These are phyloP conservation scores for Microchirus variegatus DNA, from an alignment of 2,797 vertebrate species.

Conservation along the genomic window DNA sequence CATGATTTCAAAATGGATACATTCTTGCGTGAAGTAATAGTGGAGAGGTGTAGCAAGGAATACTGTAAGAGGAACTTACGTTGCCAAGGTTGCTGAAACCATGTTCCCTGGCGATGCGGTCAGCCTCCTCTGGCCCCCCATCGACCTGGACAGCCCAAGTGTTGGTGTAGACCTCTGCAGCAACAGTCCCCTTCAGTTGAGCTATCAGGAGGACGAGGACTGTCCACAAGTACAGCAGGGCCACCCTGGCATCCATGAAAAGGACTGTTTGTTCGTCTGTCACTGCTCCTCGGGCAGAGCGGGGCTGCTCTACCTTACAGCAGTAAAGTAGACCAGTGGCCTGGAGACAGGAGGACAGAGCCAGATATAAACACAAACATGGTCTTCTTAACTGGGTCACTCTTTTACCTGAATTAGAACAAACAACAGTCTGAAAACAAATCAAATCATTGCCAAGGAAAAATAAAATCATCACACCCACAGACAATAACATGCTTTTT, in stretches of 20 bases:
- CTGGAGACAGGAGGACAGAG: constrained; percentile 73
- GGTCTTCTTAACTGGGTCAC: constrained; percentile 61
- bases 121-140: constrained; percentile 85
- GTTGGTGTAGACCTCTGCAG: constrained; percentile 90
- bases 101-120: constrained; percentile 87
- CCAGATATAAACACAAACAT: constrained; percentile 58
- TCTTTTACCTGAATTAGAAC: constrained; percentile 31
- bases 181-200: constrained; percentile 61
- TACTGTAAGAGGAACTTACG: constrained; percentile 77
- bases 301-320: constrained; percentile 60
- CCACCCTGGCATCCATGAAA: constrained; percentile 93
- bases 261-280: constrained; percentile 65
- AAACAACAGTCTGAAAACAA: constrained; percentile 38
- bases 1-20: not conserved
- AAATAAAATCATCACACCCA: constrained; percentile 26
- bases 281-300: constrained; percentile 54
- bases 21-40: not conserved
- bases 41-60: no score
- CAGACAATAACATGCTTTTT: constrained; percentile 26
- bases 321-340: constrained; percentile 72
- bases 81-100: constrained; percentile 91
- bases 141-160: constrained; percentile 92
- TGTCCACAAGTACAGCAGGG: constrained; percentile 86
- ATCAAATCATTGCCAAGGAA: constrained; percentile 25
- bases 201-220: constrained; percentile 80